Evolutionary conservation across 2,888 invertebrate genomes (phyloP).

Genomic region (Trisateles emortualis): DNA sequence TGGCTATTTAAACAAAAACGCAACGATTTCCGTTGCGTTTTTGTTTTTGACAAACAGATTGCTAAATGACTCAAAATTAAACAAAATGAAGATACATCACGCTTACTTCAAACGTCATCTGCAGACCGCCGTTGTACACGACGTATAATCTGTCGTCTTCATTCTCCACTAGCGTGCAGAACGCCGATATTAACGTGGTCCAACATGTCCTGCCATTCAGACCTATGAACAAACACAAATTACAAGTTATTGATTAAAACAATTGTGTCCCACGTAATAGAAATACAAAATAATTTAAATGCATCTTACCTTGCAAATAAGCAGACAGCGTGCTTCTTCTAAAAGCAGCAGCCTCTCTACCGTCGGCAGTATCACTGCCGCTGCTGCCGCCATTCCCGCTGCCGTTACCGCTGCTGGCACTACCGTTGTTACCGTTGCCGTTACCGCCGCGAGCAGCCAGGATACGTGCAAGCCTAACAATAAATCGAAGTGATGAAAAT

Average conservation of each 20-base stretch:
- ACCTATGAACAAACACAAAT: constrained; percentile 71
- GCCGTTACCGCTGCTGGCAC: constrained; percentile 90
- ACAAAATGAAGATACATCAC: constrained; percentile 52
- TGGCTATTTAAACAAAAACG: no score
- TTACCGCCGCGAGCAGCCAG: constrained; percentile 92
- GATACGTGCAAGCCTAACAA: constrained; percentile 90
- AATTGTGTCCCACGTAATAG: no score
- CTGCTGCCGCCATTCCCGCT: constrained; percentile 85
- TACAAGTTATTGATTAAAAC: no score
- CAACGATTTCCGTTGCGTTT: no score
- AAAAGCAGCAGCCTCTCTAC: constrained; percentile 94
- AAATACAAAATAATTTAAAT: neutral
- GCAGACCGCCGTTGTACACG: constrained; percentile 96
- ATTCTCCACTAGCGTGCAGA: constrained; percentile 95
- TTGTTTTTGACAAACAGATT: neutral
- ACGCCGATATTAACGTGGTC: constrained; percentile 96
- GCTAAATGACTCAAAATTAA: constrained; percentile 26
- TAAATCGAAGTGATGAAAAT: no score
- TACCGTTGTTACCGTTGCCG: constrained; percentile 89
- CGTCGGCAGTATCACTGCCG: constrained; percentile 88
- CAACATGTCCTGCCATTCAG: constrained; percentile 96
- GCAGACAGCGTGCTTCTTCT: constrained; percentile 94
- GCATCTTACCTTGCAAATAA: constrained; percentile 89
- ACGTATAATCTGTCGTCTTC: constrained; percentile 96
- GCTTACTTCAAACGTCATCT: constrained; percentile 92